Evolutionary conservation across 2,888 invertebrate species (phyloP).

Genomic region (Zeuzera pyrina): DNA sequence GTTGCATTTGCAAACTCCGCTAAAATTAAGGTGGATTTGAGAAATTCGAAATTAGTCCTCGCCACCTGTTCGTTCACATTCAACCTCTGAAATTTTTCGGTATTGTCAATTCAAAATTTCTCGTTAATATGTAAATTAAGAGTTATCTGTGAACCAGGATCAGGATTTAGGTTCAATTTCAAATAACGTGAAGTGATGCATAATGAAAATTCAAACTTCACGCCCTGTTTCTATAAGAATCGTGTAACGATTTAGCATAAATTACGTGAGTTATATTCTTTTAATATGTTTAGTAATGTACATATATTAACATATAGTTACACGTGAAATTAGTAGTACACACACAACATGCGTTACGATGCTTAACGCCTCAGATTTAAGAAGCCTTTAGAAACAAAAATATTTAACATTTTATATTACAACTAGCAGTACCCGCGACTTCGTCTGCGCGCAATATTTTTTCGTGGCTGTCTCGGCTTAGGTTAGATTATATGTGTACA

Average conservation of each 20-base stretch:
- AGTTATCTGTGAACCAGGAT: conserved; percentile 57
- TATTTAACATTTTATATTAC: too few species aligned
- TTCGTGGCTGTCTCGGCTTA: too few species aligned
- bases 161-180: conserved; percentile 51
- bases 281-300: conserved; percentile 38
- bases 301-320: conserved; percentile 44
- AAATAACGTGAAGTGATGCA: conserved; percentile 38
- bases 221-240: conserved; percentile 44
- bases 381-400: too few species aligned
- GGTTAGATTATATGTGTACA: too few species aligned
- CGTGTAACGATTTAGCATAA: conserved; percentile 56
- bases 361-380: too few species aligned
- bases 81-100: conserved; percentile 56
- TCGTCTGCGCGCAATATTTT: too few species aligned
- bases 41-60: conserved; percentile 39
- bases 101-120: conserved; percentile 63
- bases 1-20: too few species aligned
- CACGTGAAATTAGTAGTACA: conserved; percentile 33
- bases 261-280: conserved; percentile 42
- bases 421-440: too few species aligned
- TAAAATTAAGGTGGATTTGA: conserved; percentile 43
- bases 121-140: conserved; percentile 71
- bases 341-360: conserved; percentile 32
- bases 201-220: conserved; percentile 51
- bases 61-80: conserved; percentile 62